Conservation (phyloP, 2,888 invertebrate species). For the Ornithoptera alexandrae region DNA sequence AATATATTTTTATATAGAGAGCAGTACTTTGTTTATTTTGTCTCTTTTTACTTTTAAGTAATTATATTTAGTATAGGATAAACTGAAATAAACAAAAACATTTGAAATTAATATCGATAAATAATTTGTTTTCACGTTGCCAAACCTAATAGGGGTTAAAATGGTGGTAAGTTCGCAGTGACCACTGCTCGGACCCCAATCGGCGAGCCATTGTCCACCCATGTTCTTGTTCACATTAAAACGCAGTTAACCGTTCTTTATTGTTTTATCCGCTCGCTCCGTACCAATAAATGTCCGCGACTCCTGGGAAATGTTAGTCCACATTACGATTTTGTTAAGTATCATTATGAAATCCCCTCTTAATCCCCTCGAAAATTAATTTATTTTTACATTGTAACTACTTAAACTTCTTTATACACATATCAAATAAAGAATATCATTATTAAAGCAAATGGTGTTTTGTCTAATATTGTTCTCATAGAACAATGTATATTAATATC, state of each 20-base stretch:
- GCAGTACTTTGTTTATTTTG: too few relatives aligned
- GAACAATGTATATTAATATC: too few relatives aligned
- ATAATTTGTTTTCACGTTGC: conserved; percentile 8
- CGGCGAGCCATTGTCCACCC: conserved; percentile 68
- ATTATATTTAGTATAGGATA: conserved; percentile 1
- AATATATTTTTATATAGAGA: too few relatives aligned
- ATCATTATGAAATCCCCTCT: conserved; percentile 63
- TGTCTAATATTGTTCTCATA: too few relatives aligned
- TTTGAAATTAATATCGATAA: conserved; percentile 40
- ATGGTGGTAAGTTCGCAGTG: conserved; percentile 63
- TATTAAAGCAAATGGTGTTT: background rate
- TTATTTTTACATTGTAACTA: background rate
- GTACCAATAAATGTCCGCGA: conserved; percentile 71
- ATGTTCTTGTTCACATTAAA: conserved; percentile 79
- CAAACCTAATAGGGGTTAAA: conserved; percentile 44
- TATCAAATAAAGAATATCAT: too few relatives aligned
- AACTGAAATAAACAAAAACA: background rate
- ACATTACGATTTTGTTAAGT: conserved; percentile 54
- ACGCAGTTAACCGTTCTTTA: conserved; percentile 78
- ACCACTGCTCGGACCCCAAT: conserved; percentile 70
- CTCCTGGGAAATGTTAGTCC: conserved; percentile 68
- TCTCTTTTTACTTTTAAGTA: background rate
- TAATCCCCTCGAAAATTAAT: conserved; percentile 39
- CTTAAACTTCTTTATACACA: background rate
- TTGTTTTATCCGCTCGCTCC: conserved; percentile 72